Evolutionary conservation across 1,140 invertebrate species (phyloP), one percentile per base, ranked within the genome.

Genomic region (Cotesia vestalis): DNA sequence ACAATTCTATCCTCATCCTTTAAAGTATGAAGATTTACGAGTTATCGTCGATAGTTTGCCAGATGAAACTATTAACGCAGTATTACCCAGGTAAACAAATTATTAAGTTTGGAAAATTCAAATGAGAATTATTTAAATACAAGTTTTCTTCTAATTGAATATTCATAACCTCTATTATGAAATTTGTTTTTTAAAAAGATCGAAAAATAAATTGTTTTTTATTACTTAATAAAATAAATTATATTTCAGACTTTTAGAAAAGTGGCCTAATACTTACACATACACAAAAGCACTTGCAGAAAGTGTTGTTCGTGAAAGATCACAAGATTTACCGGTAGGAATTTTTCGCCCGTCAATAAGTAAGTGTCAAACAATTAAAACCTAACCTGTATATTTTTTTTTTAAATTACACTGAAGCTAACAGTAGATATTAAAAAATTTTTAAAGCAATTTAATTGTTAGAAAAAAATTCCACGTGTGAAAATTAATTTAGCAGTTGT

Each of bases 271-370:
- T 77, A 92, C 92, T 1, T 94, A 94, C 78, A 91, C 91, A 1
- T 93, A 91, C 74, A 93, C 92, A 2, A 94, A 94, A 87, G 91
- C 91, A 1, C 77, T 94, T 35, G 90, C 92, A 0, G 93, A 94
- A 79, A 88, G 89, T 62, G 83, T 92, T 9, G 69, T 94, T 0
- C 84, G 85, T 66, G 78, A 88, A 40, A 89, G 90, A 66, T 83
- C 87, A 34, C 84, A 83, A 9, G 85, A 85, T 51, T 77, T 97
- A 14, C 94, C 94, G 0, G 78, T 92, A 14, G 90, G 88, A 34
- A 90, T 92, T 69, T 91, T 91, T 76, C 84, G 91, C 73, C 91
- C 92, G 2, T 89, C 90, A 12, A 91, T 92, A 73, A 88, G 90
- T 91, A 82, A 83, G 82, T 80, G 36, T 51, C 69, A 62, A 53